phyloP scores from a whole-genome alignment of 2,113 vertebrate genomes.

The Stigmatopora nigra region DNA sequence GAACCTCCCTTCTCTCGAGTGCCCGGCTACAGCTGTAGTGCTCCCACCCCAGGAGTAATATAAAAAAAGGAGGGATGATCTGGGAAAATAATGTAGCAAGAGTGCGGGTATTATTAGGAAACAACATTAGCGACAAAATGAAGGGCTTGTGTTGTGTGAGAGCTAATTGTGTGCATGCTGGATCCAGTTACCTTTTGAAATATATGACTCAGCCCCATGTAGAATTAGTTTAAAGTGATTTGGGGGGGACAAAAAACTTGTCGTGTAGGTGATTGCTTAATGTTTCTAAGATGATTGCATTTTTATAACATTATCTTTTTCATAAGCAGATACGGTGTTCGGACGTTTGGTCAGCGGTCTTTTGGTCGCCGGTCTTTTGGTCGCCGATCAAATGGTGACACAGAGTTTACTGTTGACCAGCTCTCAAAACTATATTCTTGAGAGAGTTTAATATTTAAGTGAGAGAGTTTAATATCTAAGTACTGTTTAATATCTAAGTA shows the following conservation, averaged over 20 bases:
- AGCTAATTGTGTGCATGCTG: constrained; percentile 49
- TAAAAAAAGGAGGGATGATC: constrained; percentile 10
- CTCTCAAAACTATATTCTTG: too few species aligned
- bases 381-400: too few species aligned
- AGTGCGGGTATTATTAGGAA: neutral
- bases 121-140: constrained; percentile 22
- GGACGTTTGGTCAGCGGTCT: too few species aligned
- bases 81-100: constrained; percentile 9
- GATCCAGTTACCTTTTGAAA: constrained; percentile 45
- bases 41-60: constrained; percentile 9
- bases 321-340: too few species aligned
- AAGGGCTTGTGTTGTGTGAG: constrained; percentile 17
- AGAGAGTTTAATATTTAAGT: too few species aligned
- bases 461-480: too few species aligned
- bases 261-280: constrained; percentile 18
- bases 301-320: neutral
- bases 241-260: neutral
- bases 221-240: neutral
- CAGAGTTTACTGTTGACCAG: too few species aligned
- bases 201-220: neutral
- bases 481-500: too few species aligned
- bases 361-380: too few species aligned
- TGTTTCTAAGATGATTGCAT: constrained; percentile 9
- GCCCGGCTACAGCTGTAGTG: constrained; percentile 16
- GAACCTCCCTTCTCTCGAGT: constrained; percentile 8